Evolutionary conservation across 2,113 vertebrate species (phyloP).

Genomic region (Dicerorhinus sumatrensis): DNA sequence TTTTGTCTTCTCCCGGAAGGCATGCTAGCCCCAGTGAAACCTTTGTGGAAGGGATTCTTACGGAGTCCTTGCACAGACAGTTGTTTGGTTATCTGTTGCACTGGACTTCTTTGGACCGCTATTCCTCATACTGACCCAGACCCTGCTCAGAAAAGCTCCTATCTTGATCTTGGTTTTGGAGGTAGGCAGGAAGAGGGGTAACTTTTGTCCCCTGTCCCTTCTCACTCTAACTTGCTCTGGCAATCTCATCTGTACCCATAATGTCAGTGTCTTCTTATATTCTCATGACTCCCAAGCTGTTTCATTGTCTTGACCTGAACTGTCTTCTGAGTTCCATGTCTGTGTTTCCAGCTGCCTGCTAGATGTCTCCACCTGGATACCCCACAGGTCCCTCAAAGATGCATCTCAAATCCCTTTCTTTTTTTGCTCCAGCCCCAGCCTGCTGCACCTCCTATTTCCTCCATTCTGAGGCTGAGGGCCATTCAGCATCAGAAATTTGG

Average conservation of each 20-base stretch:
- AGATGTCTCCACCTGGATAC: not conserved
- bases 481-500: not conserved
- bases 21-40: not conserved
- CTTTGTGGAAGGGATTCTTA: not conserved
- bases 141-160: not conserved
- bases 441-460: not conserved
- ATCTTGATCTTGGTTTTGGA: not conserved
- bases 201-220: not conserved
- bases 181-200: not conserved
- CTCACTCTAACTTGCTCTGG: not conserved
- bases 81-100: not conserved
- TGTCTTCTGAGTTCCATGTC: not conserved
- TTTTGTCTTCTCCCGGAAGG: not conserved
- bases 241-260: not conserved
- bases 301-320: not conserved
- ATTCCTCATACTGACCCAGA: not conserved
- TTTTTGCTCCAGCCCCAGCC: not conserved
- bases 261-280: not conserved
- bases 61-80: not conserved
- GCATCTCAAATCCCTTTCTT: not conserved
- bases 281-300: not conserved
- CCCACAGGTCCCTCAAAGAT: not conserved
- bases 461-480: not conserved
- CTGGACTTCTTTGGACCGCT: not conserved
- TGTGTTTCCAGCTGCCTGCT: not conserved